Evolutionary conservation across 2,797 vertebrate species (phyloP), one percentile per base, ranked within the genome.

Genomic region (Labroides dimidiatus): DNA sequence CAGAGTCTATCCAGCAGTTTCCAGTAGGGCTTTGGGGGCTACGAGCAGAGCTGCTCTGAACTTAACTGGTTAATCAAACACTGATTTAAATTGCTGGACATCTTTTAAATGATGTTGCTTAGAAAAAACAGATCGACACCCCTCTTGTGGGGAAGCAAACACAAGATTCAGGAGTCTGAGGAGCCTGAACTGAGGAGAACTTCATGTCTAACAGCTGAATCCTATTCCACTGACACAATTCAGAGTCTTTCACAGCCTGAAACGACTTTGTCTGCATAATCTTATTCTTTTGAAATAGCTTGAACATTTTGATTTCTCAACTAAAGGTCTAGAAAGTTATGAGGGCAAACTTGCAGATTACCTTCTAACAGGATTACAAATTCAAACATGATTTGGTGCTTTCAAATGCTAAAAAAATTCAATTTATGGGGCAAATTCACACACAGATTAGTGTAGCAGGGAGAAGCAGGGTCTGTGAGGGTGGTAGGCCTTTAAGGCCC

Each of bases 401-500:
- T 36, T 24, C 33, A 4, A 23, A 70, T 11, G 37, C n/a, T 45
- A 50, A 23, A n/a, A 49, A n/a, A 33, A 44, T 20, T 56, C 58
- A 17, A 48, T n/a, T 69, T 39, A 6, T 27, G 2, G 21, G 21
- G 15, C 11, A 21, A 49, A 48, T 19, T 51, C 10, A 11, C 16
- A 23, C 49, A 16, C 10, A 44, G 37, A 5, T 10, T 20, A 58
- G 58, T 20, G 4, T 2, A 21, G 51, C 23, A 19, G 24, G 50
- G 1, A 44, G 67, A 58, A 2, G 66, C 66, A 19, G 50, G 4
- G 51, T 43, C 48, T 52, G 59, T 51, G 53, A 62, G 70, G 80
- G 56, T 66, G 24, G 47, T 69, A 3, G 84, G 72, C 65, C 82
- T 86, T 87, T 84, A 87, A 84, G 77, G 77, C 27, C 55, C 61